Evolutionary conservation across 2,797 vertebrate species (phyloP), one percentile per base, ranked within the genome.

Genomic region (Syngnathus rostellatus): DNA sequence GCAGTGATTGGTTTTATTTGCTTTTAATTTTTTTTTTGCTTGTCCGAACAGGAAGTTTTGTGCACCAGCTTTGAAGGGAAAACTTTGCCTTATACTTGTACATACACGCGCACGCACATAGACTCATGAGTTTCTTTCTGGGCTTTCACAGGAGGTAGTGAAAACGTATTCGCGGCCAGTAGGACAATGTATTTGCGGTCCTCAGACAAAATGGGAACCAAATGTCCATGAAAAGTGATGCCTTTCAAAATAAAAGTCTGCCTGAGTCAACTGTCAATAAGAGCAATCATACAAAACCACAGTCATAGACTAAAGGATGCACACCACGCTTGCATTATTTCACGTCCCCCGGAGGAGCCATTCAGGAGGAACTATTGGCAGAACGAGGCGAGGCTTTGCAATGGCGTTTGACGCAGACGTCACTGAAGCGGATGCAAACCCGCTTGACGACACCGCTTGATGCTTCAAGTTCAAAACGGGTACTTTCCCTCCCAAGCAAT

Each of bases 161-260:
- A 62, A 43, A n/a, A 62, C n/a, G 39, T 23, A 7, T 16, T 57
- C 12, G 6, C 8, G 40, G 40, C 60, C 59, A 43, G 39, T 43
- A 21, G 10, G 25, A 57, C 25, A 6, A 5, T 17, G 14, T 14
- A 31, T 3, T 31, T 37, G 17, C 25, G 12, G 12, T 16, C 6
- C 23, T 2, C n/a, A 40, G 6, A 21, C 1, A 41, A 38, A 60
- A 41, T 5, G 38, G 5, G 31, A 57, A 57, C 6, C 10, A 58
- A 58, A 19, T 10, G 59, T 7, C 14, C 16, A 16, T 25, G 39
- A 3, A 62, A 61, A 21, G 5, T 12, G 39, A n/a, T 6, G 21
- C 21, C 12, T 62, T 62, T 40, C 60, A 62, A 62, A 62, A 62
- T 62, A 62, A 43, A 62, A 62, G 41, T 17, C 10, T 62, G 19